Conservation (phyloP, 2,113 vertebrate genomes). For the Ophiodon elongatus region DNA sequence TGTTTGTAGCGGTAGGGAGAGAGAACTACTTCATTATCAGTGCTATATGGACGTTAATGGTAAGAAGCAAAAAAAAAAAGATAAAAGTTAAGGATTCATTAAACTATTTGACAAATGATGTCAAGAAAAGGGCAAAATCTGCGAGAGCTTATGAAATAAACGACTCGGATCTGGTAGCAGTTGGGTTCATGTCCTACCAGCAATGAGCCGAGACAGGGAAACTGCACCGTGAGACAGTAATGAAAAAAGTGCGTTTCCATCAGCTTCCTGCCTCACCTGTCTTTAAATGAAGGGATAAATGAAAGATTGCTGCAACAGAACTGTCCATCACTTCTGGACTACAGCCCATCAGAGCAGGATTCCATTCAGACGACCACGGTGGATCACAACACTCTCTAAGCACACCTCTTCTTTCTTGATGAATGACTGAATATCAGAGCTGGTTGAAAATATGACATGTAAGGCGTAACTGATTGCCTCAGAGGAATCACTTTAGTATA, state of each 20-base stretch:
- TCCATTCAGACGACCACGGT: slow-evolving; percentile 48
- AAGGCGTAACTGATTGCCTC: slow-evolving; percentile 18
- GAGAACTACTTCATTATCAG: slow-evolving; percentile 18
- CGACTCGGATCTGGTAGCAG: slow-evolving; percentile 42
- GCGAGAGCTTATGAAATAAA: slow-evolving; percentile 45
- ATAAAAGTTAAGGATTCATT: slow-evolving; percentile 45
- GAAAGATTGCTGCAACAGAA: slow-evolving; percentile 64
- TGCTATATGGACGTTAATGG: neutral
- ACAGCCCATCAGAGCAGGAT: slow-evolving; percentile 58
- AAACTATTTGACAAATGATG: slow-evolving; percentile 57
- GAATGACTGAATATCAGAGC: slow-evolving; percentile 43
- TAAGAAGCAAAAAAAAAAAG: neutral
- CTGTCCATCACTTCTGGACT: slow-evolving; percentile 72
- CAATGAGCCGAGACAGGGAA: slow-evolving; percentile 58
- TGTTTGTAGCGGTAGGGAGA: slow-evolving; percentile 11
- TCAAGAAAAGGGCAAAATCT: slow-evolving; percentile 58
- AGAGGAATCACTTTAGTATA: slow-evolving; percentile 3
- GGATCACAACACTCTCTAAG: slow-evolving; percentile 55
- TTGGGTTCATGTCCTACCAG: slow-evolving; percentile 47
- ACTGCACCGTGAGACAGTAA: slow-evolving; percentile 50
- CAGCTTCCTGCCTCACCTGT: slow-evolving; percentile 70
- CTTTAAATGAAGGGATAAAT: slow-evolving; percentile 54
- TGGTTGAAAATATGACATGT: slow-evolving; percentile 37
- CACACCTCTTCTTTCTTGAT: slow-evolving; percentile 44
- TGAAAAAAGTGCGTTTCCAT: slow-evolving; percentile 71